Evolutionary conservation across 2,888 invertebrate genomes (phyloP).

Genomic region (Dendrolimus pini): DNA sequence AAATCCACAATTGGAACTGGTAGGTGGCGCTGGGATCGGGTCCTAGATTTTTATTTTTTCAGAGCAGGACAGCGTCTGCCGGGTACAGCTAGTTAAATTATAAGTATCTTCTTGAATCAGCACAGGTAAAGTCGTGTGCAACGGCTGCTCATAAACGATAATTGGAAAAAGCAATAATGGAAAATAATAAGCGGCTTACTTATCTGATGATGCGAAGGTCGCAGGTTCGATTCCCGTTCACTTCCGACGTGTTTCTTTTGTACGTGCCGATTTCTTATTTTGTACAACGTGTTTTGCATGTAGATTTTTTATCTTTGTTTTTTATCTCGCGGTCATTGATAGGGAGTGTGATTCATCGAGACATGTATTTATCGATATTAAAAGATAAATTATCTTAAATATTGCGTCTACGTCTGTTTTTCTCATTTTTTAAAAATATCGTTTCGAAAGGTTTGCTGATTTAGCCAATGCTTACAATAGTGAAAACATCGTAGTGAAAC

Average conservation of each 20-base stretch:
- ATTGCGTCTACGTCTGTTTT: too few relatives aligned
- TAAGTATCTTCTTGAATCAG: too few relatives aligned
- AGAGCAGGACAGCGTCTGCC: too few relatives aligned
- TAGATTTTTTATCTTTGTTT: not conserved
- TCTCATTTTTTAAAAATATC: too few relatives aligned
- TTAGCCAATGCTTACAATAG: too few relatives aligned
- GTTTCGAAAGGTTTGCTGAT: too few relatives aligned
- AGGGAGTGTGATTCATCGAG: not conserved
- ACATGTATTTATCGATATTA: not conserved
- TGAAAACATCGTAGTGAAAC: too few relatives aligned
- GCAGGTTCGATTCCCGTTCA: constrained; percentile 16
- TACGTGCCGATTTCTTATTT: constrained; percentile 7
- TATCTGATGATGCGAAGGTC: constrained; percentile 10
- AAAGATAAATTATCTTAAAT: not conserved
- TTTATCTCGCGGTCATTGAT: not conserved
- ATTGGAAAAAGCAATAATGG: not conserved
- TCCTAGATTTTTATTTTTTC: too few relatives aligned
- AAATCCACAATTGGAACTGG: too few relatives aligned
- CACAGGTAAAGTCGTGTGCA: not conserved
- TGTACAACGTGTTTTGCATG: not conserved
- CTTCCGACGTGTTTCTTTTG: constrained; percentile 10
- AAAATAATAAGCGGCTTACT: not conserved
- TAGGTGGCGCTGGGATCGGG: too few relatives aligned
- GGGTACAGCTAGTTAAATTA: too few relatives aligned
- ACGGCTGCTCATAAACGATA: not conserved